Percentiles rank a stretch among this genome's conserved stretches.
phyloP scores from a whole-genome alignment of 2,888 invertebrate genomes.

The Perdita meconis region DNA sequence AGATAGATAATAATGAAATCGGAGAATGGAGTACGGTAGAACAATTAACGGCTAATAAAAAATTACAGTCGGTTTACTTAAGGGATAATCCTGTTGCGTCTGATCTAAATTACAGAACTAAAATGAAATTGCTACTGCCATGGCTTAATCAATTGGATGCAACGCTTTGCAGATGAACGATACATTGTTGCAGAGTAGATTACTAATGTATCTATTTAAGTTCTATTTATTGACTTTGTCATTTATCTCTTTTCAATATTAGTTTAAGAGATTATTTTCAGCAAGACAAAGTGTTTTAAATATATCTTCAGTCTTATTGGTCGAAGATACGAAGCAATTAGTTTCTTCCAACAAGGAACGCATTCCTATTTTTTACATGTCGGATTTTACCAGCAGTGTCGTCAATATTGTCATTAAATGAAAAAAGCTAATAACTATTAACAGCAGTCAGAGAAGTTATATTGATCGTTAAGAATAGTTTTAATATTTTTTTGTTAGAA shows the following conservation, averaged over 20 bases:
- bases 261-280: slow-evolving; percentile 31
- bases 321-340: slow-evolving; percentile 14
- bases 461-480: not conserved
- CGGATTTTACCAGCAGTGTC: slow-evolving; percentile 13
- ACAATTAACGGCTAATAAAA: slow-evolving; percentile 88
- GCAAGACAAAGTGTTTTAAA: not conserved
- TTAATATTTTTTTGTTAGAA: not conserved
- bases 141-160: slow-evolving; percentile 97
- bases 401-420: not conserved
- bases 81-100: slow-evolving; percentile 95
- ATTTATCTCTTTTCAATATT: slow-evolving; percentile 27
- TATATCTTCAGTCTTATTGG: not conserved
- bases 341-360: slow-evolving; percentile 3
- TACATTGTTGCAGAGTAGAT: not conserved
- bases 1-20: slow-evolving; percentile 96
- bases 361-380: slow-evolving; percentile 30
- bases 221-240: slow-evolving; percentile 21
- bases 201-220: slow-evolving; percentile 7
- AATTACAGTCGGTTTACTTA: slow-evolving; percentile 94
- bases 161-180: slow-evolving; percentile 91
- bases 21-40: slow-evolving; percentile 94
- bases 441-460: not conserved
- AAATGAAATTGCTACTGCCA: slow-evolving; percentile 94
- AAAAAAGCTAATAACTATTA: not conserved
- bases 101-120: slow-evolving; percentile 95